Evolutionary conservation across 2,888 invertebrate genomes (phyloP), one percentile per base, ranked within the genome.

Genomic region (Orchesellides sinensis): DNA sequence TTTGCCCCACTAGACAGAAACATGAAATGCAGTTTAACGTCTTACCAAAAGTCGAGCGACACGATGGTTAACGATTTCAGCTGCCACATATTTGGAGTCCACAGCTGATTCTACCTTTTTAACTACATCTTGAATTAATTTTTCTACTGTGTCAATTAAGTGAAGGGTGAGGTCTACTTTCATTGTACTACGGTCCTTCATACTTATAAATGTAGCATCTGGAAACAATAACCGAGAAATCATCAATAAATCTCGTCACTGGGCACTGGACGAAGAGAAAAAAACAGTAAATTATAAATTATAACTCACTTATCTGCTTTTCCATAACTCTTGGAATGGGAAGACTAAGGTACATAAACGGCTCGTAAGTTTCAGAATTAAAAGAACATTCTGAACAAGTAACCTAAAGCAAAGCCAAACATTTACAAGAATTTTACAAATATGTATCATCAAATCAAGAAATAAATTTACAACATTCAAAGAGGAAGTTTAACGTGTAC

Each of bases 331-430:
- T 91, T 54, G 93, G 93, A 83, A 93, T 90, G 4, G 93, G 93
- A 52, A 93, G 92, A 40, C 93, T 92, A n/a, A 93, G 90, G 89
- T 93, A 93, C 93, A 93, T 93, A 88, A 93, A 93, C 25, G 93
- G 93, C 87, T 93, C 93, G 88, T 92, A 93, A 10, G 93, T 93
- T 17, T 93, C 92, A 0, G 93, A 93, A 17, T 92, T 91, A 89
- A 92, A 92, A 79, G 91, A 91, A 89, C 93, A 93, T 54, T 91
- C 91, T 2, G 92, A 92, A 88, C 93, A 93, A 23, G 93, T 91
- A 54, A 93, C 93, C 93, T 93, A 89, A 0, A 90, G 90, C 85
- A 69, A 40, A 40, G n/a, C n/a, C 10, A 8, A 2, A 40, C 10
- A 40, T 35, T 25, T 59, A 25, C n/a, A 65, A 49, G 27, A 73